Base-by-base conservation (phyloP, 2,113 vertebrate species). In the Rousettus leschenaultii region DNA sequence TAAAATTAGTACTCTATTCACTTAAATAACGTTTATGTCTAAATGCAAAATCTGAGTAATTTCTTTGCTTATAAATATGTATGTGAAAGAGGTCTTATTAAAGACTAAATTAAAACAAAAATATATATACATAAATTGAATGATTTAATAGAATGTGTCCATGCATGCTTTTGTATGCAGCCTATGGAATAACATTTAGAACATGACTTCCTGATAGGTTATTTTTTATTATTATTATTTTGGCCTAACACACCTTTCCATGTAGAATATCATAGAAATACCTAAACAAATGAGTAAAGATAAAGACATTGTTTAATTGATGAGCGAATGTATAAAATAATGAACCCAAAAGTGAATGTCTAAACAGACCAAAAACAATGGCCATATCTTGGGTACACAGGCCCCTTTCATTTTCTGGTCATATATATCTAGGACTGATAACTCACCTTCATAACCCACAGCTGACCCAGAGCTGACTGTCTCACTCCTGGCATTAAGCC, bases 41-140 rank as follows among this genome's bases (percentile, higher is more conserved):
- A 68, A 14, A 68, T 55, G 14, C 43, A 96, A 92, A 91, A 86
- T 89, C 33, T 93, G 89, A 43, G 89, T 93, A 90, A 97, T 74
- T 90, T 77, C 7, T 66, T 51, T 96, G n/a, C 86, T 95, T 90
- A 94, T 86, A 95, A 96, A 95, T 94, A 98, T 70, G 68, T 53
- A 96, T 79, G 68, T 38, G 2, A 61, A 86, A 75, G 4, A 55
- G 8, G 4, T 13, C 78, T 95, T 94, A 80, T 88, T 89, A 96
- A 94, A 61, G 7, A 7, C 26, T 55, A 22, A 92, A 92, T 88
- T 86, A 75, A 89, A 80, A 68, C n/a, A 78, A 83, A 66, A 63
- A 3, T 57, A 70, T 55, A 48, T 1, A 2, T 63, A 70, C 55
- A 48, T 0, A 92, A 92, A 89, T 66, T 1, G 7, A 95, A 18